Conservation (phyloP, 1,140 invertebrate species). For the Apis florea region DNA sequence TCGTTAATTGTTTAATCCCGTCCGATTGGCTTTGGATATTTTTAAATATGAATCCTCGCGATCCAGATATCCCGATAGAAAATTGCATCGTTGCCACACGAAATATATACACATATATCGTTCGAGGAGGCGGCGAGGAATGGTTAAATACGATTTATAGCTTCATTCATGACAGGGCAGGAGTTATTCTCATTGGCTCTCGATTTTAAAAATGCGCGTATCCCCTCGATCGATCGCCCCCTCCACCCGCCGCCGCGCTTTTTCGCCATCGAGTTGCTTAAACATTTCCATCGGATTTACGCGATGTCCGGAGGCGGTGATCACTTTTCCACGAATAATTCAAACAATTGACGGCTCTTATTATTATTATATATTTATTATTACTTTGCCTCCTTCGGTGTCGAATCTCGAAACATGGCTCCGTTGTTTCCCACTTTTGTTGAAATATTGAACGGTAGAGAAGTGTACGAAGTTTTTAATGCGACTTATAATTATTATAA, state of each 20-base stretch:
- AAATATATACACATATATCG: conserved; percentile 53
- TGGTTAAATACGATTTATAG: conserved; percentile 42
- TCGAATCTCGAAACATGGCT: neutral
- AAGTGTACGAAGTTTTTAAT: no score
- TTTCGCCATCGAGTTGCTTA: conserved; percentile 22
- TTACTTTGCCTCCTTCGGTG: no score
- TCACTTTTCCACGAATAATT: conserved; percentile 35
- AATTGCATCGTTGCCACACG: conserved; percentile 43
- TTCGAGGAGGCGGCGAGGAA: neutral
- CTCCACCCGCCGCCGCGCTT: neutral
- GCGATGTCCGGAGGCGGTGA: conserved; percentile 19
- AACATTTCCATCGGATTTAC: conserved; percentile 33
- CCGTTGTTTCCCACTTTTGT: neutral
- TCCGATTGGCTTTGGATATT: conserved; percentile 39
- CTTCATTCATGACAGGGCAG: conserved; percentile 44
- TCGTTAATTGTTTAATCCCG: conserved; percentile 54
- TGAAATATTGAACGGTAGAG: no score
- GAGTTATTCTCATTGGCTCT: conserved; percentile 48
- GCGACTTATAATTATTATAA: no score
- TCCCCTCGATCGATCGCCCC: conserved; percentile 23
- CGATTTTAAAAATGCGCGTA: conserved; percentile 43
- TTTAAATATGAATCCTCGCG: conserved; percentile 54
- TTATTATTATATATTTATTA: conserved; percentile 32
- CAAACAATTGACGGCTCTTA: conserved; percentile 31
- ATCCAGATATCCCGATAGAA: conserved; percentile 49